Percentiles rank a stretch among this genome's conserved stretches.
Evolutionary conservation across 2,797 vertebrate species (phyloP).

Genomic region (Oophaga sylvatica): DNA sequence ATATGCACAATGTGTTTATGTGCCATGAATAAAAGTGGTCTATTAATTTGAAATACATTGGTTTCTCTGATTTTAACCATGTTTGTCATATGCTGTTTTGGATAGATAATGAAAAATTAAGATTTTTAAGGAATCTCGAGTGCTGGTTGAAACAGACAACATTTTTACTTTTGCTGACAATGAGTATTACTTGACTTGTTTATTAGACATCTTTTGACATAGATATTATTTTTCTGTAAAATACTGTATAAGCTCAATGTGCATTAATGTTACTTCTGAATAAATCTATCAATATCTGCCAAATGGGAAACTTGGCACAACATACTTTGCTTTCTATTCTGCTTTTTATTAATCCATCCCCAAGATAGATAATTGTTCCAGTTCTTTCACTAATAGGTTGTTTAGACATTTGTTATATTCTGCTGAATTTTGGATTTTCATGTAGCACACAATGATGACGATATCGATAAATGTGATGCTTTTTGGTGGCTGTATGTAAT

Average conservation of each 20-base stretch:
- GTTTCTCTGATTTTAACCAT: too few species aligned
- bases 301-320: conserved; percentile 10
- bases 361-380: conserved; percentile 9
- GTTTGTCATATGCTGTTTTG: too few species aligned
- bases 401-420: conserved; percentile 20
- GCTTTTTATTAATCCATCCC: neutral
- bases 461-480: neutral
- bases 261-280: neutral
- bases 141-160: too few species aligned
- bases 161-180: neutral
- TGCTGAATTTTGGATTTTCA: neutral
- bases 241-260: neutral
- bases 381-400: conserved; percentile 15
- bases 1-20: too few species aligned
- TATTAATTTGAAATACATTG: too few species aligned
- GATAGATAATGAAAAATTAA: too few species aligned
- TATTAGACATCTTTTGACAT: neutral
- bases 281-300: conserved; percentile 12
- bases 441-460: neutral
- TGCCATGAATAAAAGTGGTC: too few species aligned
- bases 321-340: neutral
- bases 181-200: neutral
- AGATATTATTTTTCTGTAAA: neutral
- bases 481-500: neutral
- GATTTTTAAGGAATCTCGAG: too few species aligned